Evolutionary conservation across 2,113 vertebrate species (phyloP).

Genomic region (Clarias magur): DNA sequence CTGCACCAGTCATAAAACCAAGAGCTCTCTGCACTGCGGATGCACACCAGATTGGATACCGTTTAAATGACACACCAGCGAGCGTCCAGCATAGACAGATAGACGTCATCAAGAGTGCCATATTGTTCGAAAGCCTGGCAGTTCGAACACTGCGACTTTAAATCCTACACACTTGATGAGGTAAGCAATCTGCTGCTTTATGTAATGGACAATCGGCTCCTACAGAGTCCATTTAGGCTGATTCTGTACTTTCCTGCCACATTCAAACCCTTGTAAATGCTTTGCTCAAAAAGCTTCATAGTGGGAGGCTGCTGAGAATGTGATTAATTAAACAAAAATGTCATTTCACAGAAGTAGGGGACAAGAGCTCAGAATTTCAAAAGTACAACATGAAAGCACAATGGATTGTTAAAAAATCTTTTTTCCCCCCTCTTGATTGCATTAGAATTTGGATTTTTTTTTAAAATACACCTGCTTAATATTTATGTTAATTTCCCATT

Average conservation of each 20-base stretch:
- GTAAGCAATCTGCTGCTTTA: slow-evolving; percentile 29
- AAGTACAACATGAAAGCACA: neutral
- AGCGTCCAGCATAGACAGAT: neutral
- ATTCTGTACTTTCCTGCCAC: neutral
- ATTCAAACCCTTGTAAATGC: slow-evolving; percentile 24
- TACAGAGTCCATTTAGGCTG: neutral
- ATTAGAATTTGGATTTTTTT: neutral
- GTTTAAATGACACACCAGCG: neutral
- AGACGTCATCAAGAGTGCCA: neutral
- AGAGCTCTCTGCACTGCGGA: neutral
- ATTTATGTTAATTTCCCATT: neutral
- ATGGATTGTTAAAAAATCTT: neutral
- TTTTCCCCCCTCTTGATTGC: neutral
- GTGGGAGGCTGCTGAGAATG: slow-evolving; percentile 50
- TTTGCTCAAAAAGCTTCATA: neutral
- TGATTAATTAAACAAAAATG: slow-evolving; percentile 56
- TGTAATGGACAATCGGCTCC: slow-evolving; percentile 25
- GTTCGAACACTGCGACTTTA: neutral
- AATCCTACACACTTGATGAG: neutral
- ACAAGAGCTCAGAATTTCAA: neutral
- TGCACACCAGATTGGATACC: neutral
- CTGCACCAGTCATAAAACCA: neutral
- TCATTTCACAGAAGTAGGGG: slow-evolving; percentile 50
- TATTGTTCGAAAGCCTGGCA: neutral
- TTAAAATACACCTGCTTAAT: neutral